phyloP scores from a whole-genome alignment of 1,140 invertebrate genomes.

The Atta cephalotes region DNA sequence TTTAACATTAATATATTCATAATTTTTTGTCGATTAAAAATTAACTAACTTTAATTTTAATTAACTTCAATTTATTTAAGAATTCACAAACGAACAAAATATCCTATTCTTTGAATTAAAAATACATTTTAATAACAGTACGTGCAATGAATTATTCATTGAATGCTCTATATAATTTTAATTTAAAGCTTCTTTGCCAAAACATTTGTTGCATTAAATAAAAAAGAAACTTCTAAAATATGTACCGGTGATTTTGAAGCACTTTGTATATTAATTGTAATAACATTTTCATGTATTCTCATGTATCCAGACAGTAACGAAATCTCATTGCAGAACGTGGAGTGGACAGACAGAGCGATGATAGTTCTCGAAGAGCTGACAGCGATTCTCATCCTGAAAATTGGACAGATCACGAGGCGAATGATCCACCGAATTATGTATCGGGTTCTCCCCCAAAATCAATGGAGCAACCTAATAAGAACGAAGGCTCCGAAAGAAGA shows the following conservation, averaged over 20 bases:
- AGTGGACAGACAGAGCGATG: conserved; percentile 88
- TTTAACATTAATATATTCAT: neutral
- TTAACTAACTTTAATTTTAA: neutral
- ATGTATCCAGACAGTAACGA: conserved; percentile 55
- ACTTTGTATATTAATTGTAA: conserved; percentile 2
- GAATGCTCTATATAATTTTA: neutral
- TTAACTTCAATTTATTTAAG: neutral
- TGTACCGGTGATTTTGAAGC: conserved; percentile 7
- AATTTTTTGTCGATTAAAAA: neutral
- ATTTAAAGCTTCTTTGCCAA: neutral
- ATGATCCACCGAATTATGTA: conserved; percentile 85
- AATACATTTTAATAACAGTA: neutral
- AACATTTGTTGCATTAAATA: neutral
- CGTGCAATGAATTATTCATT: neutral
- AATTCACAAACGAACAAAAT: neutral
- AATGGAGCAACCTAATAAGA: conserved; percentile 76
- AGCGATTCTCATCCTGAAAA: conserved; percentile 89
- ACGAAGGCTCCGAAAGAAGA: conserved; percentile 77
- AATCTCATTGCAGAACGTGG: conserved; percentile 85
- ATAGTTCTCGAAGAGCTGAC: conserved; percentile 88
- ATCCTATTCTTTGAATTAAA: neutral
- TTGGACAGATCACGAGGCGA: conserved; percentile 88
- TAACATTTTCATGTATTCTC: neutral
- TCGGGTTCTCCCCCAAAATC: conserved; percentile 85
- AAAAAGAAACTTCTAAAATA: neutral